These are phyloP conservation scores for Ochropleura plecta DNA, from an alignment of 2,888 invertebrate species.

Conservation along the genomic window DNA sequence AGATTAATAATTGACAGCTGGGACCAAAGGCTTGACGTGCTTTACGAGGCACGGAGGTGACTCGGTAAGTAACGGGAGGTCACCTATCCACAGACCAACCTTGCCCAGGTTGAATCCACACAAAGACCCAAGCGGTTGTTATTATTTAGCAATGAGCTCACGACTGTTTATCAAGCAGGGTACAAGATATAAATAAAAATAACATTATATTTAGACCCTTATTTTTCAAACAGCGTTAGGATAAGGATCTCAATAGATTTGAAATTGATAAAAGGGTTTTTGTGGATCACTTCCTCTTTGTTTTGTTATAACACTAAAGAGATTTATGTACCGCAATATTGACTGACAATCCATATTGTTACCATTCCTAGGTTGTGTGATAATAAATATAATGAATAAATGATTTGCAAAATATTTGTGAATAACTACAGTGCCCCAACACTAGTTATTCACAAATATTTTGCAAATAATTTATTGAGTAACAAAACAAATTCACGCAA, in stretches of 20 bases:
- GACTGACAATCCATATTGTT: background rate
- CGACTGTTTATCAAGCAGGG: constrained; percentile 10
- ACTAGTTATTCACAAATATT: background rate
- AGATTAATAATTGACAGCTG: too few species aligned
- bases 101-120: too few species aligned
- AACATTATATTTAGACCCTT: constrained; percentile 44
- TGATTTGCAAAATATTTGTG: background rate
- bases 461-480: too few species aligned
- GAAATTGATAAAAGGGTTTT: constrained; percentile 60
- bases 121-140: too few species aligned
- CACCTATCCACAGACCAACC: too few species aligned
- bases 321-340: constrained; percentile 3
- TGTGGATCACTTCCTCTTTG: constrained; percentile 23
- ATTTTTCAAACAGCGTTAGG: constrained; percentile 43
- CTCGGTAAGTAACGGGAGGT: too few species aligned
- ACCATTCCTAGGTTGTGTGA: background rate
- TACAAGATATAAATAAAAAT: constrained; percentile 41
- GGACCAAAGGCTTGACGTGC: too few species aligned
- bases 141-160: too few species aligned
- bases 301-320: constrained; percentile 18
- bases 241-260: constrained; percentile 52
- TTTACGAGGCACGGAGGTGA: too few species aligned
- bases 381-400: too few species aligned
- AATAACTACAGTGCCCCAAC: too few species aligned
- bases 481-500: too few species aligned